Base-by-base conservation (phyloP, 2,113 vertebrate species). In the Anthoscopus minutus region DNA sequence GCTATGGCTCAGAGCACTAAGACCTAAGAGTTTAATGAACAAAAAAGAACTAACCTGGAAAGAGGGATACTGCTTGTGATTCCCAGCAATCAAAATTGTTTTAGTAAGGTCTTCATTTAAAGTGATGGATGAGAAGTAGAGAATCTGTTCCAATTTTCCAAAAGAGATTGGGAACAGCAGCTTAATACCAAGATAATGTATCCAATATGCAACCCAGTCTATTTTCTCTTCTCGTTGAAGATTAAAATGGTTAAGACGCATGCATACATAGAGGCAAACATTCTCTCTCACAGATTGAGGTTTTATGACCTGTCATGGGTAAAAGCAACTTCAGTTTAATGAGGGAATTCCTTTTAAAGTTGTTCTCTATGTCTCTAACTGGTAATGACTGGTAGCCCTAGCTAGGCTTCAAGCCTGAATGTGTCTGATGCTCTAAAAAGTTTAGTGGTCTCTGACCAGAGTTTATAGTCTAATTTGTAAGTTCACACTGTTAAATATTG, bases 151-250 rank as follows among this genome's bases (percentile, higher is more conserved):
- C 96, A 97, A 94, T 97, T 94, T 96, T 94, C 81, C 89, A 54
- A 93, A 93, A 95, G 82, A 94, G 92, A 96, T 95, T 96, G 86
- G 93, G 91, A 97, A 95, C 88, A 96, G 94, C 96, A 97, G 89
- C 91, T 96, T 97, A 95, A 97, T 94, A 96, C 71, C 71, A 79
- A 94, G 91, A 94, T 92, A 94, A 96, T 86, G 85, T 73, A 94
- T 86, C 86, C 81, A 93, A 83, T 92, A 96, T 88, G 92, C 81
- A 96, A 93, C 73, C 74, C 61, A 82, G 89, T 88, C 91, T 96
- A 81, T 96, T 95, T 97, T 96, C 70, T 92, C 90, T 93, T 56
- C 45, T 65, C 65, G 92, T 38, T 94, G 93, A 94, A 97, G 94
- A 90, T 88, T 88, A 92, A 92, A 94, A 96, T 84, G 86, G 53